phyloP scores from a whole-genome alignment of 2,888 invertebrate species.

The Neoascia interrupta region DNA sequence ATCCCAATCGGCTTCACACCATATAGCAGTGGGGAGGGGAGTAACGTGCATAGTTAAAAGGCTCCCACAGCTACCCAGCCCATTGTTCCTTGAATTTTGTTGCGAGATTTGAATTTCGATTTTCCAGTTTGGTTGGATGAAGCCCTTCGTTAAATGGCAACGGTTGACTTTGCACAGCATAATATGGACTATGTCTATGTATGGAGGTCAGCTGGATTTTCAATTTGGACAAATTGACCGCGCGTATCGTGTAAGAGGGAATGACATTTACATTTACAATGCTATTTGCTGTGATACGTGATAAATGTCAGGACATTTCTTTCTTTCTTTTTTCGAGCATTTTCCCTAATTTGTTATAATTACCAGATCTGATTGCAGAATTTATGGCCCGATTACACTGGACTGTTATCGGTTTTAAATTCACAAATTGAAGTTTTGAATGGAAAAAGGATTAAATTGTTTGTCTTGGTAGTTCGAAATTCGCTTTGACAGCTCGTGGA shows the following conservation, averaged over 20 bases:
- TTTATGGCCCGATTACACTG: neutral
- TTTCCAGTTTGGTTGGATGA: neutral
- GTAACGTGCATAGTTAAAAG: constrained; percentile 14
- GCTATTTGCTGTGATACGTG: neutral
- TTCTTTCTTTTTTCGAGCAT: neutral
- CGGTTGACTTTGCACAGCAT: neutral
- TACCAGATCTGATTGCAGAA: neutral
- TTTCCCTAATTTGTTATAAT: constrained; percentile 26
- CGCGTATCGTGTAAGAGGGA: constrained; percentile 8
- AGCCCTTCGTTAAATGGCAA: neutral
- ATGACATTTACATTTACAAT: neutral
- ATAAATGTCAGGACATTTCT: constrained; percentile 4
- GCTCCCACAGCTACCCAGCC: neutral
- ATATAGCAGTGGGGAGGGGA: constrained; percentile 4
- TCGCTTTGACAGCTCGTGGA: too few relatives aligned
- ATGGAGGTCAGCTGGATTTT: constrained; percentile 16
- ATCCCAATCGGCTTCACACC: neutral
- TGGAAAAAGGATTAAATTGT: too few relatives aligned
- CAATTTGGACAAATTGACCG: constrained; percentile 19
- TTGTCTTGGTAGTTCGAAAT: too few relatives aligned
- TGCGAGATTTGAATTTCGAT: constrained; percentile 26
- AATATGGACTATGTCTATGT: too few relatives aligned
- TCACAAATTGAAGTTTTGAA: too few relatives aligned
- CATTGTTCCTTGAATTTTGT: constrained; percentile 38
- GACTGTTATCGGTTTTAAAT: too few relatives aligned